Evolutionary conservation across 2,113 vertebrate genomes (phyloP), one percentile per base, ranked within the genome.

Genomic region (Callospermophilus lateralis): DNA sequence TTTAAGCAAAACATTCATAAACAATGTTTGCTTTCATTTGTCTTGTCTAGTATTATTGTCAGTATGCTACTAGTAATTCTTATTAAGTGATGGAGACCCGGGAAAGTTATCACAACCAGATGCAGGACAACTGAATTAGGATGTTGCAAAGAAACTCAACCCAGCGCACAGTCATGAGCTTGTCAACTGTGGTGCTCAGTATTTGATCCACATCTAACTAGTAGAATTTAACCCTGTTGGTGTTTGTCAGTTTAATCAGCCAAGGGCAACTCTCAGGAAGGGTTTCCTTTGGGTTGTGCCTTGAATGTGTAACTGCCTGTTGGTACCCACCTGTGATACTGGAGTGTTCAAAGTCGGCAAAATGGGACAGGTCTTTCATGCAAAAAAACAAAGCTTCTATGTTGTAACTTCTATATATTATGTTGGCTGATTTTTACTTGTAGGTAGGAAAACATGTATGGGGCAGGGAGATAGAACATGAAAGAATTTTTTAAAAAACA

Each of bases 191-290:
- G 86, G 24, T 28, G 20, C 19, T 81, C 3, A 61, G 28, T 8
- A 13, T 48, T n/a, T 20, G 51, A 48, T 53, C 20, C 5, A 11
- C 2, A 0, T 53, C 26, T 84, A 32, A 39, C 28, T 67, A 20
- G 19, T 13, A 24, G 32, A 51, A 24, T 53, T 51, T 70, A 26
- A 65, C 6, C 8, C 17, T n/a, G 12, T 11, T 26, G 9, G 28
- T 53, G 12, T 78, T 67, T 45, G 11, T 30, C 61, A 63, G 5
- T 81, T 51, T 84, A 55, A 89, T 51, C 37, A 89, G 24, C 58
- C 76, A 87, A 96, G 65, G 70, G 26, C 19, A 96, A 87, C 16
- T 77, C 58, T 48, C 22, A 92, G 17, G 42, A 84, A 77, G 77
- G 55, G 4, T 88, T 20, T 92, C 8, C 8, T n/a, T 55, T 92